Conservation (phyloP, 2,113 vertebrate genomes). For the Condylura cristata region DNA sequence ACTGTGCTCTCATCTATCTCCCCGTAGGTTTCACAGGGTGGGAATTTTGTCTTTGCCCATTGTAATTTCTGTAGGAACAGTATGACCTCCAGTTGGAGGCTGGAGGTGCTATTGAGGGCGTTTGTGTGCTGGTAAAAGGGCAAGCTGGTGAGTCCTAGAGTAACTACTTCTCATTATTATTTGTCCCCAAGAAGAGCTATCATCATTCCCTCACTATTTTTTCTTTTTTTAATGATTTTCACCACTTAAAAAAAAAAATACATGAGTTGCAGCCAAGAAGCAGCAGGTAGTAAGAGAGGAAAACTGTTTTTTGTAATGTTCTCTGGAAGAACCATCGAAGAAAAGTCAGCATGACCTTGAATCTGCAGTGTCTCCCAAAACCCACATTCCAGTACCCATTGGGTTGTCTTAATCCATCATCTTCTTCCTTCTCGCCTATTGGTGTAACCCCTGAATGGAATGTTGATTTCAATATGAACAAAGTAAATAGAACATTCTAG, state of each 20-base stretch:
- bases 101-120: accelerated
- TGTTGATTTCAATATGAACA: not conserved
- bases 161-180: not conserved
- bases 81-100: not conserved
- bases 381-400: accelerated
- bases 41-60: constrained; percentile 23
- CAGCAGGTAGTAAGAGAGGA: not conserved
- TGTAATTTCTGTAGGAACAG: not conserved
- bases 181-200: not conserved
- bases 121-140: accelerated
- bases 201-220: not conserved
- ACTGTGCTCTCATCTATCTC: constrained; percentile 42
- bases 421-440: not conserved
- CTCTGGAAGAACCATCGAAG: not conserved
- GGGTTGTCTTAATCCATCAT: not conserved
- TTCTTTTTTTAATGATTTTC: not conserved
- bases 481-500: not conserved
- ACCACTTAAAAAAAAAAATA: not conserved
- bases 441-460: not conserved
- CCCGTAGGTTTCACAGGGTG: constrained; percentile 12
- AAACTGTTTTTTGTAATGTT: not conserved
- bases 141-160: not conserved
- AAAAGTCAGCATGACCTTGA: not conserved
- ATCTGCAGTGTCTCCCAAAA: not conserved
- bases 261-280: not conserved